Percentiles rank a stretch among this genome's conserved stretches.
These are phyloP conservation scores for Papilio demoleus DNA, from an alignment of 2,888 invertebrate species.

Conservation along the genomic window DNA sequence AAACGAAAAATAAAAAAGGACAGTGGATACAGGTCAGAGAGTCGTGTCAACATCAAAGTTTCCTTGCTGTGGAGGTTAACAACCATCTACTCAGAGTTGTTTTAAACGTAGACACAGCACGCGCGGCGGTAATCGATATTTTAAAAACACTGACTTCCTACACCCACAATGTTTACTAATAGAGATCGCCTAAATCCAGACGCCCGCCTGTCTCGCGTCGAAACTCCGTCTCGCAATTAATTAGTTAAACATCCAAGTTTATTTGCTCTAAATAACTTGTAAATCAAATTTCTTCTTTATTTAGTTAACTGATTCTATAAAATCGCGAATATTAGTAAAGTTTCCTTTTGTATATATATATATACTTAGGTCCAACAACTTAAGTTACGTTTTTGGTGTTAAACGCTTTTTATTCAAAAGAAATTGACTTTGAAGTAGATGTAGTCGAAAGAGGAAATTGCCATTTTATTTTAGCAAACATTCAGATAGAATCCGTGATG, in stretches of 20 bases:
- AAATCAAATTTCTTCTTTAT: slow-evolving; percentile 13
- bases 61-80: slow-evolving; percentile 27
- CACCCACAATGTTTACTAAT: slow-evolving; percentile 33
- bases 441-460: background rate
- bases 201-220: slow-evolving; percentile 30
- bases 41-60: slow-evolving; percentile 19
- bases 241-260: slow-evolving; percentile 14
- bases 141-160: slow-evolving; percentile 36
- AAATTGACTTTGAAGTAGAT: background rate
- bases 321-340: background rate
- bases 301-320: slow-evolving; percentile 9
- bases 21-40: slow-evolving; percentile 1
- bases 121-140: slow-evolving; percentile 43
- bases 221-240: slow-evolving; percentile 16
- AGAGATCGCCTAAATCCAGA: slow-evolving; percentile 33
- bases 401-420: background rate
- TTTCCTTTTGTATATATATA: background rate
- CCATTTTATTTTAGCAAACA: slow-evolving; percentile 2
- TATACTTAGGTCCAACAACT: background rate
- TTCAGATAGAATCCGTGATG: background rate
- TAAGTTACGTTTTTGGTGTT: background rate
- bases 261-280: slow-evolving; percentile 23
- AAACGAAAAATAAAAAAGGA: background rate
- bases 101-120: slow-evolving; percentile 36
- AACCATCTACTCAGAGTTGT: slow-evolving; percentile 30